Evolutionary conservation across 37 sponge, comb jelly and placozoan species (phyloP).

Genomic region (Eunapius fragilis): DNA sequence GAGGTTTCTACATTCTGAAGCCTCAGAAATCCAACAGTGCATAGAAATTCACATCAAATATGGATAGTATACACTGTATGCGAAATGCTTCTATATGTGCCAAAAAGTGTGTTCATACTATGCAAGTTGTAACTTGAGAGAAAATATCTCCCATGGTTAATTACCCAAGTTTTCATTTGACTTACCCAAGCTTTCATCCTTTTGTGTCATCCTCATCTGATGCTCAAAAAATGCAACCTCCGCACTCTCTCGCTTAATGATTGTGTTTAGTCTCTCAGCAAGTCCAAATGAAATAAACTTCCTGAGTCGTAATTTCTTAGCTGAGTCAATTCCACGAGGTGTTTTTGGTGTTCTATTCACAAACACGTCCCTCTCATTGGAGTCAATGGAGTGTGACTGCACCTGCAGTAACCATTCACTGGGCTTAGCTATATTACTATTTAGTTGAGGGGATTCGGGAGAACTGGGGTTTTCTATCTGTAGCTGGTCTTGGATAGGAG

Average conservation of each 20-base stretch:
- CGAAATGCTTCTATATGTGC: too few relatives aligned
- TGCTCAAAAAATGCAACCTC: slow-evolving; percentile 63
- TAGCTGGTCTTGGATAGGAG: not conserved
- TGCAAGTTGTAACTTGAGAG: too few relatives aligned
- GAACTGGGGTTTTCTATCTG: slow-evolving; percentile 3
- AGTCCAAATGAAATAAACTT: slow-evolving; percentile 33
- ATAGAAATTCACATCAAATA: too few relatives aligned
- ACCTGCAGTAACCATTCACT: slow-evolving; percentile 55
- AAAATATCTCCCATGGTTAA: too few relatives aligned
- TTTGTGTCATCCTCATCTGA: slow-evolving; percentile 3
- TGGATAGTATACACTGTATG: too few relatives aligned
- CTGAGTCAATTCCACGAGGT: slow-evolving; percentile 18
- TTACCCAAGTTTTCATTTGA: not conserved
- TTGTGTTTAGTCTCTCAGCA: slow-evolving; percentile 37
- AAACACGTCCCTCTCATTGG: not conserved
- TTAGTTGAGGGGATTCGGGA: not conserved
- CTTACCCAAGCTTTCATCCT: slow-evolving; percentile 10
- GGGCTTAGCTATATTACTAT: slow-evolving; percentile 23
- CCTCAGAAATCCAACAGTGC: too few relatives aligned
- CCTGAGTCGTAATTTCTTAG: slow-evolving; percentile 3
- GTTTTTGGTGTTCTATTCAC: not conserved
- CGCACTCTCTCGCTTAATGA: slow-evolving; percentile 35
- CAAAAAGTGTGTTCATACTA: too few relatives aligned
- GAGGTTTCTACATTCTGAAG: too few relatives aligned
- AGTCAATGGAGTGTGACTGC: not conserved